phyloP scores from a whole-genome alignment of 2,888 invertebrate genomes.

The Ommatoiulus sabulosus region DNA sequence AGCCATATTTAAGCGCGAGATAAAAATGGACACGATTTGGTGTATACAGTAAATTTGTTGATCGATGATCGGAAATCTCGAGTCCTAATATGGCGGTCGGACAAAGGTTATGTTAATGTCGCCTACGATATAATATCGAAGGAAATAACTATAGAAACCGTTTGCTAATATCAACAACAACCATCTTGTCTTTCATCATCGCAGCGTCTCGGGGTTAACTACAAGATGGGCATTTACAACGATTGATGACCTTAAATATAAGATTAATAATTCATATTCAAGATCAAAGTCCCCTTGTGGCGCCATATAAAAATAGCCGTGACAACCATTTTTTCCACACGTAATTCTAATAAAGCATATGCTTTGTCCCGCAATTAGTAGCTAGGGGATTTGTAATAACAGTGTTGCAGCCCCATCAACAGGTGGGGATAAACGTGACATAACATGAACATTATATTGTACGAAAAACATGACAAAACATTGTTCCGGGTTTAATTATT shows the following conservation, averaged over 20 bases:
- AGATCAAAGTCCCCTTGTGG: slow-evolving; percentile 1
- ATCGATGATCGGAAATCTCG: background rate
- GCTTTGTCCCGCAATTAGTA: too few species aligned
- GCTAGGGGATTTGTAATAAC: too few species aligned
- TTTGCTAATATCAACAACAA: background rate
- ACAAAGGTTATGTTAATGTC: background rate
- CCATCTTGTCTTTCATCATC: background rate
- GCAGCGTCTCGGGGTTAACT: background rate
- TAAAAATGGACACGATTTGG: background rate
- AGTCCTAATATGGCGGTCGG: background rate
- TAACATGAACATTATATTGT: too few species aligned
- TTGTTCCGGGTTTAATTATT: too few species aligned
- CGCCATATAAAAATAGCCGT: background rate
- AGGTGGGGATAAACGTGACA: too few species aligned
- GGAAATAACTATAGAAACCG: slow-evolving; percentile 13
- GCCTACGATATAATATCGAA: background rate
- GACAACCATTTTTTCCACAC: background rate
- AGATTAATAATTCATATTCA: slow-evolving; percentile 1
- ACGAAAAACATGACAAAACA: too few species aligned
- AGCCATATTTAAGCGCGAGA: background rate
- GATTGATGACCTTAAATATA: background rate
- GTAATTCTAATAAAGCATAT: background rate
- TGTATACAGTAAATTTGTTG: background rate
- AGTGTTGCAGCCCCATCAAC: too few species aligned
- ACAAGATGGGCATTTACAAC: background rate